Conservation (phyloP, 2,888 invertebrate species). For the Graphium colonna region DNA sequence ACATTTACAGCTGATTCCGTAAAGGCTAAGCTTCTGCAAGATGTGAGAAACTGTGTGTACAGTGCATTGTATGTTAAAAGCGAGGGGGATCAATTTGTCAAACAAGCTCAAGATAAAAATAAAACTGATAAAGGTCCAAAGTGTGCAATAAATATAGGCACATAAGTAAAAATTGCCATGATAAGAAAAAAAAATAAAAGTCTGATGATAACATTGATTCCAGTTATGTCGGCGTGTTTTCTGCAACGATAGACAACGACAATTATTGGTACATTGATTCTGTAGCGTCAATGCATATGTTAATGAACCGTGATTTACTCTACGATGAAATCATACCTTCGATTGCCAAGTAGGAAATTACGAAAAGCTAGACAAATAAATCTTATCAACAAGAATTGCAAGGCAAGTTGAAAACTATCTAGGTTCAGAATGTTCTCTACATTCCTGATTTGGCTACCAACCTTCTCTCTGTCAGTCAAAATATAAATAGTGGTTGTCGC, state of each 20-base stretch:
- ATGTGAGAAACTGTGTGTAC: constrained; percentile 5
- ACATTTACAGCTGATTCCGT: constrained; percentile 6
- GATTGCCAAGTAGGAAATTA: constrained; percentile 21
- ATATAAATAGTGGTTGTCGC: constrained; percentile 19
- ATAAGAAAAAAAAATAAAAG: no score
- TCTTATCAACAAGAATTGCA: constrained; percentile 1
- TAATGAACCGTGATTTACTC: constrained; percentile 28
- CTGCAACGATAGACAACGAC: constrained; percentile 14
- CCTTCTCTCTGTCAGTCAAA: constrained; percentile 25
- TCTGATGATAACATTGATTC: no score
- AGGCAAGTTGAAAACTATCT: constrained; percentile 17
- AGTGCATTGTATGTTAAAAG: not conserved
- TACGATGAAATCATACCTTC: constrained; percentile 20
- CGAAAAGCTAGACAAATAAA: constrained; percentile 16
- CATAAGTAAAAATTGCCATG: no score
- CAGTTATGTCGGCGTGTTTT: constrained; percentile 31
- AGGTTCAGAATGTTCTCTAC: constrained; percentile 25
- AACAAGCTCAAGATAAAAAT: not conserved
- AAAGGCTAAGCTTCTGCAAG: not conserved
- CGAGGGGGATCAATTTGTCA: not conserved
- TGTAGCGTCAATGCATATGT: constrained; percentile 26
- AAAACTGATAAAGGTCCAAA: not conserved
- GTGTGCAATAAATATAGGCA: not conserved
- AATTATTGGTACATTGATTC: constrained; percentile 40
- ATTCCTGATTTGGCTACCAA: constrained; percentile 26